phyloP scores from a whole-genome alignment of 2,113 vertebrate species.

The Odocoileus virginianus region DNA sequence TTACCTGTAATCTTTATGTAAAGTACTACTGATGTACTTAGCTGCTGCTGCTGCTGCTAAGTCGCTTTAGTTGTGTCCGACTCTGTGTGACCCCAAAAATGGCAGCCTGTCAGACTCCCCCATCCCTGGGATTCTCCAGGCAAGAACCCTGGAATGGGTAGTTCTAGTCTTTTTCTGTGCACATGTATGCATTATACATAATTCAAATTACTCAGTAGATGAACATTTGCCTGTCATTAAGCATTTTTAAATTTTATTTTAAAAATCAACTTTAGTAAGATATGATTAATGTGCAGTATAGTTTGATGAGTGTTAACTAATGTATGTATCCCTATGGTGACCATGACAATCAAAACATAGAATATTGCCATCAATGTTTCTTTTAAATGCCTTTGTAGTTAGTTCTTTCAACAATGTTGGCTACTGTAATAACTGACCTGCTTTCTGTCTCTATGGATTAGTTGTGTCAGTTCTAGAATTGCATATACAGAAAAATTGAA shows the following conservation, averaged over 20 bases:
- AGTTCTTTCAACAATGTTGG: background rate
- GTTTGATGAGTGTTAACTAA: background rate
- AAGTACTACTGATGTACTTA: background rate
- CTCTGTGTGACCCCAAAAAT: no score
- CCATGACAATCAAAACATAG: background rate
- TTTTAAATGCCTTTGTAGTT: background rate
- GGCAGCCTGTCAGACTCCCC: no score
- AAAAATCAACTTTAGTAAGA: background rate
- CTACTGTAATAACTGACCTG: background rate
- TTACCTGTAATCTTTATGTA: background rate
- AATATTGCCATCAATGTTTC: background rate
- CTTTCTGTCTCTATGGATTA: background rate
- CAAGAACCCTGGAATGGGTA: no score
- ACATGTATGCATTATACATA: background rate
- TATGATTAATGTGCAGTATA: background rate
- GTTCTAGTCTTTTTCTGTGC: slow-evolving; percentile 19
- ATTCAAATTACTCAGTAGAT: background rate
- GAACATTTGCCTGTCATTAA: background rate
- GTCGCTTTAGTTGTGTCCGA: no score
- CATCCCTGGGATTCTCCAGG: no score
- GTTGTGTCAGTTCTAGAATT: background rate
- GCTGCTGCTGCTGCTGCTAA: no score
- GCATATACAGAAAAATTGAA: background rate
- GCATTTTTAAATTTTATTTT: background rate
- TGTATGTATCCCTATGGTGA: background rate